Percentiles rank a stretch among this genome's conserved stretches.
phyloP scores from a whole-genome alignment of 1,140 invertebrate species.

The Drosophila eugracilis region DNA sequence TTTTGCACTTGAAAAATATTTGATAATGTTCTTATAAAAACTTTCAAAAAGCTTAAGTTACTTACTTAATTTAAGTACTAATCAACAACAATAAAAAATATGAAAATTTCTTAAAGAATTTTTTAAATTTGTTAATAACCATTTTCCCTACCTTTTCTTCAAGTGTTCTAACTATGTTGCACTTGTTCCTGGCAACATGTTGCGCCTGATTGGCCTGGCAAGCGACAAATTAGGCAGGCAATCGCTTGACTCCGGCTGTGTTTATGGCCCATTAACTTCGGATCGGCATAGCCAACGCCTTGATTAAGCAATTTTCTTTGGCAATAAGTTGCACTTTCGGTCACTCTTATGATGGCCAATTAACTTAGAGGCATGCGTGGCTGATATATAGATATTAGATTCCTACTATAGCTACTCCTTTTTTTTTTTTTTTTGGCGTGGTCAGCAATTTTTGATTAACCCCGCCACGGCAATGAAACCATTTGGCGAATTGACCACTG shows the following conservation, averaged over 20 bases:
- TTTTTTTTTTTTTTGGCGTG: too few species aligned
- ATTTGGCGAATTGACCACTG: slow-evolving; percentile 62
- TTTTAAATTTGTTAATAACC: too few species aligned
- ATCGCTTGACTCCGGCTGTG: slow-evolving; percentile 77
- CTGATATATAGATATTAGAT: slow-evolving; percentile 30
- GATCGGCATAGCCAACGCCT: slow-evolving; percentile 66
- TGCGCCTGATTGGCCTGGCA: slow-evolving; percentile 72
- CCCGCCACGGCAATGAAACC: slow-evolving; percentile 65
- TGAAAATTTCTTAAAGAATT: too few species aligned
- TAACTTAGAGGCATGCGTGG: slow-evolving; percentile 74
- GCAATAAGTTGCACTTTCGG: slow-evolving; percentile 26
- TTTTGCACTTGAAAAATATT: slow-evolving; percentile 9
- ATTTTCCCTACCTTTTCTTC: slow-evolving; percentile 7
- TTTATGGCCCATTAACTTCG: slow-evolving; percentile 77
- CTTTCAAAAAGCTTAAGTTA: too few species aligned
- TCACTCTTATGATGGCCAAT: slow-evolving; percentile 73
- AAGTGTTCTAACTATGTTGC: slow-evolving; percentile 46
- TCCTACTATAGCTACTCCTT: neutral
- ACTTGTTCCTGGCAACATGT: slow-evolving; percentile 72
- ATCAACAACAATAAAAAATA: too few species aligned
- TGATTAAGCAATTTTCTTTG: slow-evolving; percentile 71
- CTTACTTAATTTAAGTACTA: too few species aligned
- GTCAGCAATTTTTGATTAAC: slow-evolving; percentile 80
- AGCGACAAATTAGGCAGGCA: slow-evolving; percentile 78
- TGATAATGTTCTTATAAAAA: too few species aligned